Conservation (phyloP, 1,140 invertebrate genomes). For the Ericerus pela region DNA sequence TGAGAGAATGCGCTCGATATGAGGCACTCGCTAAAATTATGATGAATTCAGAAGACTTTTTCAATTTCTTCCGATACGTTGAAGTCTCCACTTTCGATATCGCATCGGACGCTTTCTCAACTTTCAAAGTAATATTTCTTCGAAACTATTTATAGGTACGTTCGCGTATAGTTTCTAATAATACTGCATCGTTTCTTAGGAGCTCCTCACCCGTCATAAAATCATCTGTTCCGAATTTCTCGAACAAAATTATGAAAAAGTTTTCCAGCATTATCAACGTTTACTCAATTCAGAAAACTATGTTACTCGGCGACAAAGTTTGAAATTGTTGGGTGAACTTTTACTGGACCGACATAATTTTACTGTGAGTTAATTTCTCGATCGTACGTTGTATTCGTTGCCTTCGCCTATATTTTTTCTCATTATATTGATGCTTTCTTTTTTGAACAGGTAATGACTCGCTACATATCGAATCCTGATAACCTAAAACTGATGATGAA, state of each 20-base stretch:
- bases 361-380: conserved; percentile 51
- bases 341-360: conserved; percentile 98
- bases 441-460: conserved; percentile 71
- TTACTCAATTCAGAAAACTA: conserved; percentile 98
- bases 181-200: conserved; percentile 43
- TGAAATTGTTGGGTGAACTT: conserved; percentile 93
- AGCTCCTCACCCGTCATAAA: conserved; percentile 97
- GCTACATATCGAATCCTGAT: conserved; percentile 97
- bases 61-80: conserved; percentile 99
- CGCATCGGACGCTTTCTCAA: conserved; percentile 99
- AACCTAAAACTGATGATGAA: conserved; percentile 99
- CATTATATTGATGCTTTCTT: conserved; percentile 9
- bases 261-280: conserved; percentile 92
- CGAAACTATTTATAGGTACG: background rate
- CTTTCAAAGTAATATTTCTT: conserved; percentile 75
- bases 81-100: conserved; percentile 99
- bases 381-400: conserved; percentile 8
- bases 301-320: conserved; percentile 89
- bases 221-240: conserved; percentile 94
- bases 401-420: too few relatives aligned
- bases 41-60: conserved; percentile 94
- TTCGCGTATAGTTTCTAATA: background rate
- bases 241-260: conserved; percentile 96
- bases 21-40: conserved; percentile 97
- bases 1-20: conserved; percentile 92